These are phyloP conservation scores for Misgurnus mizolepis DNA, from an alignment of 2,113 vertebrate genomes.

Conservation along the genomic window DNA sequence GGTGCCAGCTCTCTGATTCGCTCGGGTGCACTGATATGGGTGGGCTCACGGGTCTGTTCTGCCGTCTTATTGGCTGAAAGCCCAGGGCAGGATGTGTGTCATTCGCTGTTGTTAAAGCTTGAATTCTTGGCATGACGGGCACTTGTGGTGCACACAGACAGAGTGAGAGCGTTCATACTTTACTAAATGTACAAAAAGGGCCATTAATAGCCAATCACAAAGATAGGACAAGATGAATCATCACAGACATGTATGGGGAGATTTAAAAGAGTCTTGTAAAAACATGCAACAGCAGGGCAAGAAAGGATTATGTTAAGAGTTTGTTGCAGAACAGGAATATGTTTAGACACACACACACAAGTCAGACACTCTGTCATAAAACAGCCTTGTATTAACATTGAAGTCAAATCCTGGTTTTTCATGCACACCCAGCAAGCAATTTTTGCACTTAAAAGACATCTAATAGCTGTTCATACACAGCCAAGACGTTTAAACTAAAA, in stretches of 20 bases:
- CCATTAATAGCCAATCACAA: neutral
- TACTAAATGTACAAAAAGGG: neutral
- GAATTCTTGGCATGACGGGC: constrained; percentile 34
- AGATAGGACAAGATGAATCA: neutral
- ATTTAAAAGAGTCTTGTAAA: too few species aligned
- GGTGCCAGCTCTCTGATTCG: constrained; percentile 4
- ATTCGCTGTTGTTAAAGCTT: constrained; percentile 9
- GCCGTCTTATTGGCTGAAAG: constrained; percentile 12
- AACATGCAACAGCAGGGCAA: too few species aligned
- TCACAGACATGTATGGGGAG: neutral
- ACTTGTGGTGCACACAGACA: constrained; percentile 27
- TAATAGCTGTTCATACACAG: too few species aligned
- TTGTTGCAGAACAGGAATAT: neutral
- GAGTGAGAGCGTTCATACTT: constrained; percentile 8
- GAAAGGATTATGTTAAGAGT: neutral
- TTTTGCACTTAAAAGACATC: too few species aligned
- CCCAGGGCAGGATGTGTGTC: constrained; percentile 6
- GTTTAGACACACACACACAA: too few species aligned
- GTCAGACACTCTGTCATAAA: too few species aligned
- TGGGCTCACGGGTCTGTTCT: constrained; percentile 10
- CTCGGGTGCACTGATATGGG: neutral
- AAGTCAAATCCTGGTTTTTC: too few species aligned
- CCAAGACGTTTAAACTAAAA: too few species aligned
- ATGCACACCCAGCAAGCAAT: too few species aligned
- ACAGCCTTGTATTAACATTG: too few species aligned